A percentile compares a stretch with the other conserved stretches of the same genome.
phyloP scores from a whole-genome alignment of 2,888 invertebrate genomes.

The Brachypalpus laphriformis region DNA sequence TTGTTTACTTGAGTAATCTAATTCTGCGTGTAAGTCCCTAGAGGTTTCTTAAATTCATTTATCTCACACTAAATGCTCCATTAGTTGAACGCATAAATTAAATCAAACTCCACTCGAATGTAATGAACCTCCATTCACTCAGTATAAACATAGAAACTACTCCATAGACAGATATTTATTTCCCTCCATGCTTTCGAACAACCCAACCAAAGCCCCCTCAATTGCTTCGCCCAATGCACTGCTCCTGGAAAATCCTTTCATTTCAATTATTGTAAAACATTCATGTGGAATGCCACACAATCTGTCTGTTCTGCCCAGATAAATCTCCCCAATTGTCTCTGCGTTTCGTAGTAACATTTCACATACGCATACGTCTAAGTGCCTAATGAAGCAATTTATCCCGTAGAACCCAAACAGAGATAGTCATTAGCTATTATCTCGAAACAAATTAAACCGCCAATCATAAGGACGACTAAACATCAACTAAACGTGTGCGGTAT shows the following conservation, averaged over 20 bases:
- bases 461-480: conserved; percentile 9
- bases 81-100: not conserved
- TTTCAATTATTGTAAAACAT: conserved; percentile 2
- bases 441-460: conserved; percentile 25
- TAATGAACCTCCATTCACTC: not conserved
- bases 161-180: not conserved
- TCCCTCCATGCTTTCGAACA: not conserved
- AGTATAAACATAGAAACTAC: not conserved
- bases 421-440: conserved; percentile 21
- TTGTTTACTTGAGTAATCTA: too few species aligned
- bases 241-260: not conserved
- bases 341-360: not conserved
- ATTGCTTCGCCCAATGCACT: not conserved
- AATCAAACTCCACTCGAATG: not conserved
- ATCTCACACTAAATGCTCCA: not conserved
- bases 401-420: not conserved
- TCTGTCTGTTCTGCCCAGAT: not conserved
- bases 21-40: too few species aligned
- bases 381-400: conserved; percentile 27
- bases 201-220: not conserved
- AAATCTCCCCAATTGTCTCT: not conserved
- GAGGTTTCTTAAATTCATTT: not conserved
- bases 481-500: not conserved
- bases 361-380: not conserved
- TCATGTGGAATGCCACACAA: conserved; percentile 8